Base-by-base conservation (phyloP, 2,113 vertebrate species). In the Nematolebias whitei region DNA sequence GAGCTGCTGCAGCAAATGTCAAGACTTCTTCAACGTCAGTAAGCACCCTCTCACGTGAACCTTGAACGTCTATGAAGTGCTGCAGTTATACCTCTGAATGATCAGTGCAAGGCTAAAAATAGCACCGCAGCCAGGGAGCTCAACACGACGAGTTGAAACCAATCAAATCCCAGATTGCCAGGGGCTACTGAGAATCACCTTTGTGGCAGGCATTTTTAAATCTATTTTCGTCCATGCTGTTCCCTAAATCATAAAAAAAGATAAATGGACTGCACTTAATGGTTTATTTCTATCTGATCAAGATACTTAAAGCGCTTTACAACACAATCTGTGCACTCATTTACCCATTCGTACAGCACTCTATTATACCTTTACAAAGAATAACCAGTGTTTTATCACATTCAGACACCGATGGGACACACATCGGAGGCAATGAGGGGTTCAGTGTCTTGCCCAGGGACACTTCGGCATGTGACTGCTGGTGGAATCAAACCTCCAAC, bases 161-260 rank as follows among this genome's bases (percentile, higher is more conserved):
- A 49, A 72, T 66, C 50, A 53, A 41, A 57, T n/a, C 41, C 26
- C 7, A 29, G 32, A 35, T 35, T 8, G 5, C 32, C 10, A 35
- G 32, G 32, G 55, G 41, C 29, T 2, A 18, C 23, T 20, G 4
- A 19, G 40, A 14, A 15, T 7, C 12, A 26, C 41, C 11, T 38
- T 44, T 43, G 3, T n/a, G 2, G n/a, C 39, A 18, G 10, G 13
- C 14, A 11, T 55, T 45, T 68, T 41, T 24, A 71, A 43, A 47
- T 26, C 2, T 2, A 13, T 50, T 54, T 63, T 64, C 39, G 59
- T 39, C 9, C 41, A 12, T 20, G 12, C 35, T 26, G 22, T 39
- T 78, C 51, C n/a, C 41, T 8, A 43, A 60, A 39, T 18, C 48
- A 19, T 49, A 12, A 40, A 76, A 62, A 19, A 41, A 38, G 41